Evolutionary conservation across 2,888 invertebrate genomes (phyloP).

Genomic region (Drosophila phalerata): DNA sequence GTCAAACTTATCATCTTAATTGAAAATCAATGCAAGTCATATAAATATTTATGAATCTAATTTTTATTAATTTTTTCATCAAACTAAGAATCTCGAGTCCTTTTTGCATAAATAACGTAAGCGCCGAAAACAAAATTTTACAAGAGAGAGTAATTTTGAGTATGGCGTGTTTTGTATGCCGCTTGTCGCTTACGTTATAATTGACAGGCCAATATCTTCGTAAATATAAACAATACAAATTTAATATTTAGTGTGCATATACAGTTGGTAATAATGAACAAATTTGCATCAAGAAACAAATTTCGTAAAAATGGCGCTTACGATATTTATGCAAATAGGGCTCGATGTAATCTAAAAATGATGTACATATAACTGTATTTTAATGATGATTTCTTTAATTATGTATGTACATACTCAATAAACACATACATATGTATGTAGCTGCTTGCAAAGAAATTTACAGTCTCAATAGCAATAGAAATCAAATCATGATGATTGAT

Average conservation of each 20-base stretch:
- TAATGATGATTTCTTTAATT: neutral
- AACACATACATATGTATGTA: neutral
- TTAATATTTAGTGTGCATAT: too few species aligned
- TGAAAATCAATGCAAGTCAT: neutral
- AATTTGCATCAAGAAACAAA: too few species aligned
- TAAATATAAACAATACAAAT: too few species aligned
- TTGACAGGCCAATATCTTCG: too few species aligned
- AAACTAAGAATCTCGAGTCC: neutral
- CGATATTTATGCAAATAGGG: too few species aligned
- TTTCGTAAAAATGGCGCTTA: too few species aligned
- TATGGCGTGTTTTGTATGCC: too few species aligned
- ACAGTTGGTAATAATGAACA: too few species aligned
- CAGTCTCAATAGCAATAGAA: neutral
- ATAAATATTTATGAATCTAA: neutral
- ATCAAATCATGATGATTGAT: constrained; percentile 3
- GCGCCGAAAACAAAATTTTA: too few species aligned
- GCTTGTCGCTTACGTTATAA: too few species aligned
- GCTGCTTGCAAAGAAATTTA: neutral
- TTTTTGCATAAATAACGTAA: too few species aligned
- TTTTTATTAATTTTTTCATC: neutral
- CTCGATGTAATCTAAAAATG: neutral
- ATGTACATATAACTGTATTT: neutral
- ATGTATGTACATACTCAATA: neutral
- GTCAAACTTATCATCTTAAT: neutral
- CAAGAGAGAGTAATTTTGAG: too few species aligned